These are phyloP conservation scores for Simalia tracyae DNA, from an alignment of 2,797 vertebrate genomes.

Conservation along the genomic window DNA sequence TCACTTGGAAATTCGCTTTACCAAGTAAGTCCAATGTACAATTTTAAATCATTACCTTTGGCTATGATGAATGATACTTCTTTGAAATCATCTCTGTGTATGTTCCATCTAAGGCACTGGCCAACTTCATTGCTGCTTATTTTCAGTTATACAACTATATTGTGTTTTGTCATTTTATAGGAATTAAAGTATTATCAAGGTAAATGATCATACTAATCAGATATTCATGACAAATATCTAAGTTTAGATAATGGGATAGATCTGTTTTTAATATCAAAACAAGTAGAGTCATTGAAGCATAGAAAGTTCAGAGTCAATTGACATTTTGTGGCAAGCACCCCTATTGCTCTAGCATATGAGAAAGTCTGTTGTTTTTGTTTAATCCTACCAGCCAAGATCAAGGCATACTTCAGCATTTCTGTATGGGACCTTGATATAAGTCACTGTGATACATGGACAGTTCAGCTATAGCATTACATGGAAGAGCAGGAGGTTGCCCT, in stretches of 20 bases:
- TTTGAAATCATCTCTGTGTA: background rate
- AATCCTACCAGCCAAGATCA: background rate
- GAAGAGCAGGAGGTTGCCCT: too few relatives aligned
- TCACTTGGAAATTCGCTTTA: constrained; percentile 98
- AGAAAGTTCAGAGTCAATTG: background rate
- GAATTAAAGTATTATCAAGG: background rate
- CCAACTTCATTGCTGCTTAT: background rate
- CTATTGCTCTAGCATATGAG: background rate
- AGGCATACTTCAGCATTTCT: background rate
- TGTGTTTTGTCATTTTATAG: background rate
- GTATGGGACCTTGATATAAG: background rate
- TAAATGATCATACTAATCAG: background rate
- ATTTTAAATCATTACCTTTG: background rate
- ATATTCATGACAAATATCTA: background rate
- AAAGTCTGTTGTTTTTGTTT: background rate
- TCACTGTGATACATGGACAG: too few relatives aligned
- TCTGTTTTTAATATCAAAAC: background rate
- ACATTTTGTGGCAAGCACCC: background rate
- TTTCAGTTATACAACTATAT: background rate
- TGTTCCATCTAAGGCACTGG: background rate
- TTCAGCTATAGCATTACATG: too few relatives aligned
- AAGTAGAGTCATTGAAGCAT: background rate
- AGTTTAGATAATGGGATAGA: background rate
- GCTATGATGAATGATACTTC: background rate
- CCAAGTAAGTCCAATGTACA: constrained; percentile 84